Conservation (phyloP, 2,888 invertebrate genomes). For the Acronicta alni region DNA sequence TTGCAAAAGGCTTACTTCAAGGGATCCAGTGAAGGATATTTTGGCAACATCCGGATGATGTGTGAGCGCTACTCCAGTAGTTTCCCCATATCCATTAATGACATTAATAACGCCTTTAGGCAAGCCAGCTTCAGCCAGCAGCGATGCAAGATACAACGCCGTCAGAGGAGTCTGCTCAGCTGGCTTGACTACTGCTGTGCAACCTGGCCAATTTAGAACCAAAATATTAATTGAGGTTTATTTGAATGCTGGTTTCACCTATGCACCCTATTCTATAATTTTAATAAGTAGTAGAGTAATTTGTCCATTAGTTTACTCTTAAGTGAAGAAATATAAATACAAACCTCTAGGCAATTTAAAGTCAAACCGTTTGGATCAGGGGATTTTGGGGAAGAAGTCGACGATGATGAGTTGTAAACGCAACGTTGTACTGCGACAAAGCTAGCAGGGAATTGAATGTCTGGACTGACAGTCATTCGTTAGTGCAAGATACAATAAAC, state of each 20-base stretch:
- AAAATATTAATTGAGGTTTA: background rate
- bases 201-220: conserved; percentile 77
- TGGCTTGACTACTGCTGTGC: conserved; percentile 96
- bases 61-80: conserved; percentile 93
- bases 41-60: conserved; percentile 93
- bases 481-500: too few species aligned
- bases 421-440: too few species aligned
- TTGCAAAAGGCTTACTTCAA: conserved; percentile 79
- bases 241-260: background rate
- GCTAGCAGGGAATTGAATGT: too few species aligned
- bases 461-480: too few species aligned
- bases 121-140: conserved; percentile 95
- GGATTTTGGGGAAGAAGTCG: too few species aligned
- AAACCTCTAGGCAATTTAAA: too few species aligned
- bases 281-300: too few species aligned
- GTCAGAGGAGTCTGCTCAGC: conserved; percentile 98
- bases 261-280: too few species aligned
- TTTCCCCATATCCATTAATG: conserved; percentile 94
- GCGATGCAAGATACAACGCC: conserved; percentile 94
- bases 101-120: conserved; percentile 97
- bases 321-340: too few species aligned
- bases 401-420: too few species aligned
- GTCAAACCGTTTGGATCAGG: too few species aligned
- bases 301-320: too few species aligned
- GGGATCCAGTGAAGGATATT: conserved; percentile 92